These are phyloP conservation scores for Caenorhabditis sp. DNA, from an alignment of 2,888 invertebrate species.

Conservation along the genomic window DNA sequence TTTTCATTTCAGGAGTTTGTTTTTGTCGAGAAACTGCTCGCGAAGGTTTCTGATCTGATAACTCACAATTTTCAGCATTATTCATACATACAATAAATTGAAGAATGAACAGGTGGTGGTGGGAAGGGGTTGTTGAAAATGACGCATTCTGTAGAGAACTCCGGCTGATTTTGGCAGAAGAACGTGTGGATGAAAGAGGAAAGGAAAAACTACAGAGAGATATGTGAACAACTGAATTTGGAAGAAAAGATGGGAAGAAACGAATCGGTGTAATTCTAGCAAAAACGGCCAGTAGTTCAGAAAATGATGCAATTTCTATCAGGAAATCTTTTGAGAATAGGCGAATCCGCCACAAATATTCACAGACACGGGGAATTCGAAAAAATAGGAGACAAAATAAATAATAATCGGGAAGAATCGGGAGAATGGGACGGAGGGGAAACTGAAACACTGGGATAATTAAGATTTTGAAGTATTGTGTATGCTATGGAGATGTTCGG, in stretches of 20 bases:
- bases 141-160: conserved; percentile 47
- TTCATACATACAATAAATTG: conserved; percentile 49
- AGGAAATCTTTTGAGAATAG: conserved; percentile 15
- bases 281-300: conserved; percentile 50
- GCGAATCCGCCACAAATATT: conserved; percentile 54
- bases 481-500: conserved; percentile 50
- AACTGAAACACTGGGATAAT: conserved; percentile 49
- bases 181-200: conserved; percentile 23
- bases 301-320: conserved; percentile 16
- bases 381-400: conserved; percentile 35
- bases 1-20: conserved; percentile 30
- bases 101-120: conserved; percentile 22
- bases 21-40: neutral
- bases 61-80: conserved; percentile 19
- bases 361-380: conserved; percentile 59
- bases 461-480: conserved; percentile 22
- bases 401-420: conserved; percentile 17
- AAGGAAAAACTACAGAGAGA: conserved; percentile 23
- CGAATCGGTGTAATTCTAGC: conserved; percentile 20
- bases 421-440: neutral
- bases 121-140: conserved; percentile 8
- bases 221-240: conserved; percentile 57
- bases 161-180: conserved; percentile 60
- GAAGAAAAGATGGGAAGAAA: conserved; percentile 2
- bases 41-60: conserved; percentile 34